phyloP scores from a whole-genome alignment of 2,888 invertebrate species.

The Sphecodes monilicornis region DNA sequence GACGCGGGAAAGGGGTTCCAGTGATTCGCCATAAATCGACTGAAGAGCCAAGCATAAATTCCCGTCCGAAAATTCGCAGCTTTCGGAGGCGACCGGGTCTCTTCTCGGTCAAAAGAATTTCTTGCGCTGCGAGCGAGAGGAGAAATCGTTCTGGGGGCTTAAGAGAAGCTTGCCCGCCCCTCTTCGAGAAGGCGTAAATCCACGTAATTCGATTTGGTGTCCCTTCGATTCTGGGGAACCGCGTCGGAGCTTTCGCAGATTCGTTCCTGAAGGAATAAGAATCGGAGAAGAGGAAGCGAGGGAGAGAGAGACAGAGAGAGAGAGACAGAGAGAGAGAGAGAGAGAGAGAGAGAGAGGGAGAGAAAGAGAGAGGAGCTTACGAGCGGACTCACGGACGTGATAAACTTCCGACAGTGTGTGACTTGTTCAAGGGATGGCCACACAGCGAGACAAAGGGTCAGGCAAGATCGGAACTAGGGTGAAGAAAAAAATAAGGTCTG shows the following conservation, averaged over 20 bases:
- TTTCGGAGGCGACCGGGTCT: neutral
- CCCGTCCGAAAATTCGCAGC: neutral
- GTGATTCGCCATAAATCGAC: conserved; percentile 9
- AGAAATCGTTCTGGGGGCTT: conserved; percentile 33
- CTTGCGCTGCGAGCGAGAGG: conserved; percentile 8
- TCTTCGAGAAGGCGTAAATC: conserved; percentile 54
- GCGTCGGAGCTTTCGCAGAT: conserved; percentile 69
- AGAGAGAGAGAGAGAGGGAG: neutral
- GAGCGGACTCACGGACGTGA: conserved; percentile 56
- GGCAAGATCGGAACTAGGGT: conserved; percentile 59
- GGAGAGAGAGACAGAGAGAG: neutral
- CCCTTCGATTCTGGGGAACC: conserved; percentile 77
- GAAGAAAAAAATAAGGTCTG: conserved; percentile 77
- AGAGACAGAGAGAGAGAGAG: neutral
- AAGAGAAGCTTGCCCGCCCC: conserved; percentile 10
- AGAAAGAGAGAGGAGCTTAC: conserved; percentile 42
- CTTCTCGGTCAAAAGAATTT: conserved; percentile 32
- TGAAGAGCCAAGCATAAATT: neutral
- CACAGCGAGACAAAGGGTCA: conserved; percentile 60
- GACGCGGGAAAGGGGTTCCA: neutral
- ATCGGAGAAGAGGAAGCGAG: conserved; percentile 18
- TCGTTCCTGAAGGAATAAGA: conserved; percentile 42
- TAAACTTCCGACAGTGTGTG: conserved; percentile 63
- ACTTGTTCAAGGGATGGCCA: conserved; percentile 43
- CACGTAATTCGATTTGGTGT: conserved; percentile 80